Evolutionary conservation across 2,888 invertebrate genomes (phyloP), one percentile per base, ranked within the genome.

Genomic region (Protodeltote pygarga): DNA sequence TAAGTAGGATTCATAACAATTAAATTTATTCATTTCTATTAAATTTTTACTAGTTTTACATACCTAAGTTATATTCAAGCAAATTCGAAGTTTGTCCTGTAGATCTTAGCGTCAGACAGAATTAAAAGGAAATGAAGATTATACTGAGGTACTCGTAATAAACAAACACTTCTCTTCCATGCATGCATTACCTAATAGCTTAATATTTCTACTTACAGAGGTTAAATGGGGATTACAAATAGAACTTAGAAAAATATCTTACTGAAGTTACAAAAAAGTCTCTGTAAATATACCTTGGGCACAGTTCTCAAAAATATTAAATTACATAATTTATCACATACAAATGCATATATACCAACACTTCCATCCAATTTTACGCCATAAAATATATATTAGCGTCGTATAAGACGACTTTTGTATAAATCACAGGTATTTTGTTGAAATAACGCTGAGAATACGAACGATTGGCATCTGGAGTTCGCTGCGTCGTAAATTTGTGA

Each of bases 401-500:
- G 62, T 55, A 38, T 45, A 39, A 69, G 47, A 48, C 39, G 61
- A 59, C 62, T 64, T 66, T 69, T 74, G 67, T 69, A 89, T 90
- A 89, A 90, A 89, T 89, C 89, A 89, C 81, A 81, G 46, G 83
- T 86, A 89, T 91, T 90, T 91, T 89, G 89, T 89, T 85, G 86
- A 87, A 90, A 89, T 89, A 88, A 88, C 85, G 83, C 80, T 77
- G 75, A 75, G 81, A 81, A 80, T 83, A 78, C 83, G 87, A 87
- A 78, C 83, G 87, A 87, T 88, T 85, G 81, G 84, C 81, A 85
- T 86, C 85, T 85, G 79, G 79, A 80, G 82, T 81, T 75, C 79
- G 85, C 78, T 84, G 89, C 84, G 71, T 89, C 92, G 87, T 92
- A 92, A 92, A 92, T 91, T 89, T 88, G 90, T 87, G 89, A 79